Conservation (phyloP, 2,113 vertebrate genomes). For the Cryptotis parvus region DNA sequence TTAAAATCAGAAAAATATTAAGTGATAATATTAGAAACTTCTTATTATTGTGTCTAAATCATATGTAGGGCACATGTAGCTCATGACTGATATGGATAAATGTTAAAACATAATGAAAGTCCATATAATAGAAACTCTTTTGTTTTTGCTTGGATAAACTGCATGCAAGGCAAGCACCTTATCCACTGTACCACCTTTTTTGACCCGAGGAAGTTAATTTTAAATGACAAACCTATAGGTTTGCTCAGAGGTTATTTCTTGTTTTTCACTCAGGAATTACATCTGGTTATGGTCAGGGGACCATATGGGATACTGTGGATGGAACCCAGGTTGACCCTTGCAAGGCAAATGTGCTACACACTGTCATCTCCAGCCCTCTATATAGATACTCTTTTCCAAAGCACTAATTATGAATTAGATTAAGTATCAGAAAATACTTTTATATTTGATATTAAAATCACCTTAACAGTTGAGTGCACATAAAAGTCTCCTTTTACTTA, state of each 20-base stretch:
- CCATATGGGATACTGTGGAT: too few species aligned
- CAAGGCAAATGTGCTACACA: too few species aligned
- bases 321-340: too few species aligned
- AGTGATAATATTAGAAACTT: conserved; percentile 33
- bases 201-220: too few species aligned
- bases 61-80: conserved; percentile 1
- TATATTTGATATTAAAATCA: conserved; percentile 29
- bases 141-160: too few species aligned
- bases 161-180: too few species aligned
- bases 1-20: conserved; percentile 32
- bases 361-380: too few species aligned
- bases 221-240: too few species aligned
- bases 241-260: too few species aligned
- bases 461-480: not conserved
- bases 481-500: conserved; percentile 17
- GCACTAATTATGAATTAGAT: conserved; percentile 47
- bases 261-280: conserved; percentile 26
- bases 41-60: not conserved
- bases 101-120: conserved; percentile 22
- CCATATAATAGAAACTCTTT: conserved; percentile 14
- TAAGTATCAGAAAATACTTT: conserved; percentile 53
- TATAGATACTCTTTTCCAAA: too few species aligned
- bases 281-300: too few species aligned
- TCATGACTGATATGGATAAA: not conserved
- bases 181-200: too few species aligned